Evolutionary conservation across 2,113 vertebrate species (phyloP).

Genomic region (Osmerus mordax): DNA sequence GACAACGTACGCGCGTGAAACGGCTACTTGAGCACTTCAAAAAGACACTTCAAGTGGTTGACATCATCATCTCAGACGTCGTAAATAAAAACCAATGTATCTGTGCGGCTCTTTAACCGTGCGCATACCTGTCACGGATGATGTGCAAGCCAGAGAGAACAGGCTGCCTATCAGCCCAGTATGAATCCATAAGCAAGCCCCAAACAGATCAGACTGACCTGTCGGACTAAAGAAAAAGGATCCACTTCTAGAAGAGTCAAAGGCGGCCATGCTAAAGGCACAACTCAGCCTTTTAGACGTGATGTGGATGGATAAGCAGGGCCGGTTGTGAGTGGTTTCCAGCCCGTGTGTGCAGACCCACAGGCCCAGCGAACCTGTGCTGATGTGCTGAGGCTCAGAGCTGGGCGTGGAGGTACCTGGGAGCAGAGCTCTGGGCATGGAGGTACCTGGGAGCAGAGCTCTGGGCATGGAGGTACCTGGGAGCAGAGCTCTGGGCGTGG

Average conservation of each 20-base stretch:
- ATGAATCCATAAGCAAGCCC: constrained; percentile 9
- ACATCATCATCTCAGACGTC: constrained; percentile 52
- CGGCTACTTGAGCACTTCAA: constrained; percentile 22
- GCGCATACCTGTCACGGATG: constrained; percentile 57
- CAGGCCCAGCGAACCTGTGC: constrained; percentile 5
- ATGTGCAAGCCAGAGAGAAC: constrained; percentile 25
- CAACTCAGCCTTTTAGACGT: background rate
- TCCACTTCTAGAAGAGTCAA: background rate
- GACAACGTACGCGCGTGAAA: constrained; percentile 32
- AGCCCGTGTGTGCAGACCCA: background rate
- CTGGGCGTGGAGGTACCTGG: background rate
- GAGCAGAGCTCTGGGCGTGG: background rate
- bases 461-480: background rate
- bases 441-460: background rate
- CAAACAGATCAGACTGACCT: constrained; percentile 1
- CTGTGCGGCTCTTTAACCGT: constrained; percentile 50
- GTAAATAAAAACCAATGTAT: constrained; percentile 49
- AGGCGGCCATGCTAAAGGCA: background rate
- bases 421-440: background rate
- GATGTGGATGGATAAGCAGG: background rate
- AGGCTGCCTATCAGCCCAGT: background rate
- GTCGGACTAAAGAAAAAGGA: background rate
- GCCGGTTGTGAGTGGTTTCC: background rate
- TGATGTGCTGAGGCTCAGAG: constrained; percentile 8
- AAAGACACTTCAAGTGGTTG: constrained; percentile 47